phyloP scores from a whole-genome alignment of 2,113 vertebrate species.

The Sylvicapra grimmia region DNA sequence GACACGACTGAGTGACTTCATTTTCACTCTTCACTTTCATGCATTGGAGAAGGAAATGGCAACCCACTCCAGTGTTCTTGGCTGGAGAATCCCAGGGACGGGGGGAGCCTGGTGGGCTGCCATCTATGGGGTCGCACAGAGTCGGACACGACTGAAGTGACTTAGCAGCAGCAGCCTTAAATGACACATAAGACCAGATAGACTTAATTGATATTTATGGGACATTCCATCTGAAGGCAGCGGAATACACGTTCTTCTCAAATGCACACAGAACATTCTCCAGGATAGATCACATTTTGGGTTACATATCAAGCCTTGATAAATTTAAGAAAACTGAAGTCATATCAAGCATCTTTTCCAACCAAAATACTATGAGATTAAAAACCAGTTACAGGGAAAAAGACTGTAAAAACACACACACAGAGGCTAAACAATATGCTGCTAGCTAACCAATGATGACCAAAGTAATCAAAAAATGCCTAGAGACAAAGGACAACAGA shows the following conservation, averaged over 20 bases:
- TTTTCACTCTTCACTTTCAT: too few relatives aligned
- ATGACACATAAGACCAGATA: not conserved
- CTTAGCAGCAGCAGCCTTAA: not conserved
- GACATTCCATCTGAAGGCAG: not conserved
- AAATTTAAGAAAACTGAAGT: not conserved
- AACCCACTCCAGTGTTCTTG: too few relatives aligned
- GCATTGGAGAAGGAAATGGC: too few relatives aligned
- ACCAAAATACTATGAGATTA: not conserved
- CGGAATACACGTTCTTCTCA: not conserved
- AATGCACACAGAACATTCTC: not conserved
- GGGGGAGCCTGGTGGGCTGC: too few relatives aligned
- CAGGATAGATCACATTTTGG: not conserved
- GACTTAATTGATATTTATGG: not conserved
- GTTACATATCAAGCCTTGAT: not conserved
- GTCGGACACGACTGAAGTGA: too few relatives aligned
- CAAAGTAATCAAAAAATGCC: not conserved
- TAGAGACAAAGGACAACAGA: not conserved
- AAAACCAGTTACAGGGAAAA: not conserved
- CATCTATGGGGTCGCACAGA: too few relatives aligned
- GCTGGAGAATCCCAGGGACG: too few relatives aligned
- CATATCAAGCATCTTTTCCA: not conserved
- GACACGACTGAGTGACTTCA: too few relatives aligned
- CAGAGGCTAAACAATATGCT: not conserved
- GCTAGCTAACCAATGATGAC: not conserved
- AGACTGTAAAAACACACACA: not conserved